These are phyloP conservation scores for Ephestia elutella DNA, from an alignment of 1,140 invertebrate species.

Conservation along the genomic window DNA sequence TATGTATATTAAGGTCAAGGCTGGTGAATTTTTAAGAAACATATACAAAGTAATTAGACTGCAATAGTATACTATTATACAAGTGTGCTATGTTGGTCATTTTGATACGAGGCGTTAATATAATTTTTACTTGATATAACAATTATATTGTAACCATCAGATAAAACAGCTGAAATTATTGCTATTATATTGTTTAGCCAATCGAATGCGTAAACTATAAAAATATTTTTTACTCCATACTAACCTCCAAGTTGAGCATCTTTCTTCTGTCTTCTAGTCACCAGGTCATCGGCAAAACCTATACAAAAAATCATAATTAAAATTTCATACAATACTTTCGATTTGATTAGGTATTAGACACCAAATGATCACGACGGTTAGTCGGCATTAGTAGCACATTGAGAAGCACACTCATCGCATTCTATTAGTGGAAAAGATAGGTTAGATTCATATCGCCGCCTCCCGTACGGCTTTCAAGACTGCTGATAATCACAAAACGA, in stretches of 20 bases:
- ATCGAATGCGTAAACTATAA: too few species aligned
- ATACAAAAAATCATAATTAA: slow-evolving; percentile 26
- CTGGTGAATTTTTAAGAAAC: background rate
- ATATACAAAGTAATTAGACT: too few species aligned
- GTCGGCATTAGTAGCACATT: slow-evolving; percentile 64
- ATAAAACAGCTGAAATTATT: background rate
- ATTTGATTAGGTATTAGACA: slow-evolving; percentile 46
- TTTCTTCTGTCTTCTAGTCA: slow-evolving; percentile 78
- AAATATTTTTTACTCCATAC: slow-evolving; percentile 17
- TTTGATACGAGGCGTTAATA: too few species aligned
- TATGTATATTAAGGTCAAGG: too few species aligned
- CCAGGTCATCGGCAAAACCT: slow-evolving; percentile 74
- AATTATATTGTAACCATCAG: too few species aligned
- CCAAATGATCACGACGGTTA: slow-evolving; percentile 50
- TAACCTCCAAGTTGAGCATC: slow-evolving; percentile 69
- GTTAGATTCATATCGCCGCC: slow-evolving; percentile 41
- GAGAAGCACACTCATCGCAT: slow-evolving; percentile 59
- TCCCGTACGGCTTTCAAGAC: slow-evolving; percentile 17
- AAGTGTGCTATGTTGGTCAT: too few species aligned
- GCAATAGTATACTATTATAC: too few species aligned
- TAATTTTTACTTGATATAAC: too few species aligned
- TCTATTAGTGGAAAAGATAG: slow-evolving; percentile 48
- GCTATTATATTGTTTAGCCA: background rate
- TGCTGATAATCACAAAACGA: background rate
- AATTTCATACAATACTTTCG: slow-evolving; percentile 5